A percentile compares a stretch with the other conserved stretches of the same genome.
phyloP scores from a whole-genome alignment of 2,888 invertebrate genomes.

The Eledona agricola region DNA sequence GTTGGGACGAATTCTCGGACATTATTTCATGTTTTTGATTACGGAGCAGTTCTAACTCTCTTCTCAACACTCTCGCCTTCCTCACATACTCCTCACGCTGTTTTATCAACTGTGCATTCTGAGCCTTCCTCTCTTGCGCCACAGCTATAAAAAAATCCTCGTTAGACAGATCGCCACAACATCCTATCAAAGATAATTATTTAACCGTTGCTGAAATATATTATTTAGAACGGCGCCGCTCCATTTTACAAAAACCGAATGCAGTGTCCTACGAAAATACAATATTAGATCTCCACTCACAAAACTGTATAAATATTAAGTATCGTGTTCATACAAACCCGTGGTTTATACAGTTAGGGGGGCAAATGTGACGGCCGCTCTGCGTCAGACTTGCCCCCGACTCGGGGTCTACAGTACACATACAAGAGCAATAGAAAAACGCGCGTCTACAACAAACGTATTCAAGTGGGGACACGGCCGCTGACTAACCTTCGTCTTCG shows the following conservation, averaged over 20 bases:
- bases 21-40: conserved; percentile 81
- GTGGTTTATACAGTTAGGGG: too few relatives aligned
- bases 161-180: conserved; percentile 5
- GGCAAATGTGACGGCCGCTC: too few relatives aligned
- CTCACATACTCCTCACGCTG: conserved; percentile 85
- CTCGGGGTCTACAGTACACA: too few relatives aligned
- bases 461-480: not conserved
- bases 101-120: conserved; percentile 80
- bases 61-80: conserved; percentile 76
- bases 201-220: conserved; percentile 26
- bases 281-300: conserved; percentile 27
- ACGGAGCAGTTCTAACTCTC: conserved; percentile 80
- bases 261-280: conserved; percentile 36
- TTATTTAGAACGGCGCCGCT: conserved; percentile 15
- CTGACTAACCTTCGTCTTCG: conserved; percentile 37
- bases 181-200: conserved; percentile 13
- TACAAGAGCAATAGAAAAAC: too few relatives aligned
- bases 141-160: conserved; percentile 68
- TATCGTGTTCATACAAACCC: conserved; percentile 15
- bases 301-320: not conserved
- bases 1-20: conserved; percentile 73
- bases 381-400: too few relatives aligned
- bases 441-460: conserved; percentile 1
- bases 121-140: conserved; percentile 83
- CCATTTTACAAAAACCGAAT: conserved; percentile 15